Conservation (phyloP, 2,797 vertebrate species). For the Naso thynnoides region DNA sequence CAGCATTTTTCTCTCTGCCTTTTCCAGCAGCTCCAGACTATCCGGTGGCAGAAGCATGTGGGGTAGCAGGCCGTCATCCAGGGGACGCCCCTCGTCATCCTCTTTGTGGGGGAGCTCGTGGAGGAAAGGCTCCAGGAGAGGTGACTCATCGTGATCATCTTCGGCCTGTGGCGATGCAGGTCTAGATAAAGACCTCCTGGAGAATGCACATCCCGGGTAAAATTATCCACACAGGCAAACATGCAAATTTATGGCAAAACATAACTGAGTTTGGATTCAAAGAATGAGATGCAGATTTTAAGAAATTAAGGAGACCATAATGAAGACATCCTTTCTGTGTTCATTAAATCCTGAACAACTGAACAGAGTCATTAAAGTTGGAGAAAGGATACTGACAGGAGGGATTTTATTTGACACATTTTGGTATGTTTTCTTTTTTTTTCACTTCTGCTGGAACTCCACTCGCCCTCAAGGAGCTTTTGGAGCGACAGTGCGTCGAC, state of each 20-base stretch:
- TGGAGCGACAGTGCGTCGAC: not conserved
- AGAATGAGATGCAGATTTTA: too few species aligned
- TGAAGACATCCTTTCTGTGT: too few species aligned
- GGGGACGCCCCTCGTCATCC: slow-evolving; percentile 69
- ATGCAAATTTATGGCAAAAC: too few species aligned
- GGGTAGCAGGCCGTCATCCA: slow-evolving; percentile 75
- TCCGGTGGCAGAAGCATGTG: slow-evolving; percentile 79
- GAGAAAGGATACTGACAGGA: too few species aligned
- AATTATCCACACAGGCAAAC: too few species aligned
- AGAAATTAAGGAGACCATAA: too few species aligned
- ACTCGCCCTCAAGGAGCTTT: not conserved
- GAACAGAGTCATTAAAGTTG: too few species aligned
- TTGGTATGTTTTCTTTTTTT: not conserved
- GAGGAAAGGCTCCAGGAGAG: slow-evolving; percentile 78
- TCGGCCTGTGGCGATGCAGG: slow-evolving; percentile 47
- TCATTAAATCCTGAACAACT: too few species aligned
- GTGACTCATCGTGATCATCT: slow-evolving; percentile 63
- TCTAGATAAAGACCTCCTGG: slow-evolving; percentile 63
- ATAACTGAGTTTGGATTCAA: too few species aligned
- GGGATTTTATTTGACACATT: too few species aligned
- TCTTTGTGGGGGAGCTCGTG: slow-evolving; percentile 79
- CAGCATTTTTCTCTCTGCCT: slow-evolving; percentile 85
- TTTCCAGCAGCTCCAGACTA: slow-evolving; percentile 81
- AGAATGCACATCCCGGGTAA: slow-evolving; percentile 17
- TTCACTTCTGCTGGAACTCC: not conserved